Evolutionary conservation across 1,140 invertebrate species (phyloP).

Genomic region (Pseudobourletiella spinata): DNA sequence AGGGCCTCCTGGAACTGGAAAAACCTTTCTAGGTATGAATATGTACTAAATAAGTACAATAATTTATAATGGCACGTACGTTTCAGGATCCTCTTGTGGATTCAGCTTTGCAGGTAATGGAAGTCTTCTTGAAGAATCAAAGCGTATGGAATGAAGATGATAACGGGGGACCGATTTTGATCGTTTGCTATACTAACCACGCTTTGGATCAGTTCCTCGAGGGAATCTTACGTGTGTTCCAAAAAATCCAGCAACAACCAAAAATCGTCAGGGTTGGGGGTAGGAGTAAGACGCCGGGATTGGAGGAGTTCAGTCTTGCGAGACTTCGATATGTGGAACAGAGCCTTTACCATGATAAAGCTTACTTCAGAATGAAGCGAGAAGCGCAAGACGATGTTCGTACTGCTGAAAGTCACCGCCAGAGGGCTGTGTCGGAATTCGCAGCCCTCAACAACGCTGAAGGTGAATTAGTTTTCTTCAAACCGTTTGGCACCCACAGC

Average conservation of each 20-base stretch:
- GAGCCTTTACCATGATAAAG: not conserved
- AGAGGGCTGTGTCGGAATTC: constrained; percentile 11
- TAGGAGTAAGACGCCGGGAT: constrained; percentile 2
- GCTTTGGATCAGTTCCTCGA: constrained; percentile 83
- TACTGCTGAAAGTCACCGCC: not conserved
- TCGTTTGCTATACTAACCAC: constrained; percentile 80
- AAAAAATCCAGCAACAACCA: constrained; percentile 31
- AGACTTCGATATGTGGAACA: not conserved
- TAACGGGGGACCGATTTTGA: constrained; percentile 51
- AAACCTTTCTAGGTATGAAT: constrained; percentile 40
- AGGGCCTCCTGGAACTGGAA: constrained; percentile 51
- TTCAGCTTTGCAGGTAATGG: constrained; percentile 28
- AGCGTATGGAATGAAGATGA: constrained; percentile 23
- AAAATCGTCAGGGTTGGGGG: constrained; percentile 24
- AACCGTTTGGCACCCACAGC: no score
- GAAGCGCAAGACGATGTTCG: constrained; percentile 4
- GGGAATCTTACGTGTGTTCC: constrained; percentile 47
- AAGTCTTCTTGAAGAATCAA: constrained; percentile 29
- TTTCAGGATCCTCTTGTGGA: no score
- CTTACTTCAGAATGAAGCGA: not conserved
- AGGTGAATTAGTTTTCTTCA: no score
- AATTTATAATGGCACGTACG: no score
- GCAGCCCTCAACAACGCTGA: constrained; percentile 14
- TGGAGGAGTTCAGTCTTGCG: constrained; percentile 12
- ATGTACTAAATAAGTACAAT: not conserved